A percentile compares a stretch with the other conserved stretches of the same genome.
These are phyloP conservation scores for Nothoprocta perdicaria DNA, from an alignment of 2,113 vertebrate genomes.

Conservation along the genomic window DNA sequence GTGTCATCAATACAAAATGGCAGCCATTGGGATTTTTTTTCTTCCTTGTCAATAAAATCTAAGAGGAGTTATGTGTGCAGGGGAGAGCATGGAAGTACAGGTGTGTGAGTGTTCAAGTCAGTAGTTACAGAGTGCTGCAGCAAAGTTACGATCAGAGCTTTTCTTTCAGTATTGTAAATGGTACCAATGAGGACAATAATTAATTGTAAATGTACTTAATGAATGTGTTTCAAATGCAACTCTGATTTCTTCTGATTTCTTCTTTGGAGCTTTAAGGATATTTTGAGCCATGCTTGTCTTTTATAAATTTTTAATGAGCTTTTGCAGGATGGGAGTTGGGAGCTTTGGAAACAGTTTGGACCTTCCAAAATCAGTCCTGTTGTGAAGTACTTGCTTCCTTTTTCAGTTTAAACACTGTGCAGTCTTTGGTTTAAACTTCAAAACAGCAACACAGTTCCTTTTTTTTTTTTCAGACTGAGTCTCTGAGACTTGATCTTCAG, in stretches of 20 bases:
- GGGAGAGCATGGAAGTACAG: background rate
- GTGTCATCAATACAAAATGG: background rate
- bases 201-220: background rate
- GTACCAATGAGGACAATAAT: background rate
- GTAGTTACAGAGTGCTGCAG: background rate
- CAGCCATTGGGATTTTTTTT: background rate
- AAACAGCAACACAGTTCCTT: background rate
- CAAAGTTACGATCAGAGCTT: background rate
- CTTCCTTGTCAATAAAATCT: too few relatives aligned
- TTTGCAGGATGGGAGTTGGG: background rate
- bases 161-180: background rate
- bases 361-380: background rate
- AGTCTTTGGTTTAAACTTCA: background rate
- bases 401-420: background rate
- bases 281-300: background rate
- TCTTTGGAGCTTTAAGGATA: background rate
- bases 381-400: background rate
- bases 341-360: background rate
- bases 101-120: background rate
- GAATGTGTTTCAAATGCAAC: background rate
- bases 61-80: too few relatives aligned
- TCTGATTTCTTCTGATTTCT: background rate
- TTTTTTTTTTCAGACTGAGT: slow-evolving; percentile 84
- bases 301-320: background rate
- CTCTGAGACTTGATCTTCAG: slow-evolving; percentile 88